Base-by-base conservation (phyloP, 2,888 invertebrate genomes). In the Mythimna impura region DNA sequence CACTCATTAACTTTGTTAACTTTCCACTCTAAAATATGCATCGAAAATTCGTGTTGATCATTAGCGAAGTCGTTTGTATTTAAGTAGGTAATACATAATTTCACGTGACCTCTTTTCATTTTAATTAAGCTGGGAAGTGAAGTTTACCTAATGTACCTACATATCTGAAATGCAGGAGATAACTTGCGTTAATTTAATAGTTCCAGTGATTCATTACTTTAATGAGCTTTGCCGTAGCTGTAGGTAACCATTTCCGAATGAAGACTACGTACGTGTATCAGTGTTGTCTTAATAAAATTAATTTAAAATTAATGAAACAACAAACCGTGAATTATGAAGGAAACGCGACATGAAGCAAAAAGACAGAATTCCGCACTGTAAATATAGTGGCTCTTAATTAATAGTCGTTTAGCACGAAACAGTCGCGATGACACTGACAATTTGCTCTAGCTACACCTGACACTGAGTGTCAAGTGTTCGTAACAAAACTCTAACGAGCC, bases 81-180 rank as follows among this genome's bases (percentile, higher is more conserved):
- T 60, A 40, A 22, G 61, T 61, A 22, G 55, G 7, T 55, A 67
- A 73, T 68, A 66, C 63, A 73, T 77, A 76, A 86, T 82, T 80
- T 82, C 74, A 71, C 73, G 64, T 80, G 89, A 88, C 87, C 86
- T 87, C 86, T 86, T 88, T 89, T 84, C 83, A 73, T 82, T 89
- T 83, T 88, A 89, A 89, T 90, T 89, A 88, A 87, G 73, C 73
- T 69, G 77, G 82, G 78, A 84, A 87, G 85, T 80, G 77, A 80
- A 82, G 75, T 81, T 85, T 86, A 83, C 80, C 47, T 47, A 47
- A 74, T 85, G 76, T 80, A 73, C 60, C 54, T 61, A 63, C 50
- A 52, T 83, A 54, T 70, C 67, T 73, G 22, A 69, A 66, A 62
- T 66, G 68, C 36, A 20, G 20, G 54, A 73, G 73, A 69, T 73